Base-by-base conservation (phyloP, 2,797 vertebrate genomes). In the Danio aesculapii region DNA sequence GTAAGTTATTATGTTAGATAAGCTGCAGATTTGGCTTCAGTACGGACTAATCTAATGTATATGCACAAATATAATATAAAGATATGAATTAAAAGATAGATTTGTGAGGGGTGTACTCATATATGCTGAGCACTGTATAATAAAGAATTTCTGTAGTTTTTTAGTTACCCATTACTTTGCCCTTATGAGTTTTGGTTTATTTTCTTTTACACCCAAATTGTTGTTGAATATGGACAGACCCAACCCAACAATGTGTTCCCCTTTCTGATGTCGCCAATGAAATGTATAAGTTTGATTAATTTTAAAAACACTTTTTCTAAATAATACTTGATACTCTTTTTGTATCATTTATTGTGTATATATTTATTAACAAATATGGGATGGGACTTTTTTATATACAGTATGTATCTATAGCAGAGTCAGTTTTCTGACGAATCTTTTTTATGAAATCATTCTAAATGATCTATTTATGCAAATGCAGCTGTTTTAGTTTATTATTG, bases 361-460 rank as follows among this genome's bases (percentile, higher is more conserved):
- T 95, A 94, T 95, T 94, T 95, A 94, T 94, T 94, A 89, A 89
- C 84, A 89, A 81, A 88, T 53, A 85, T 80, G 92, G 94, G 92
- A 90, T 92, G 93, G 93, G 94, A 90, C 76, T 86, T 90, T 89
- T 91, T 91, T 87, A 85, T 30, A 30, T 30, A 30, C 30, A 89
- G 1, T 30, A 30, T 81, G 62, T 86, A 87, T 88, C 88, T 84
- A 75, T 72, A 55, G 69, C 75, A 88, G 83, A 64, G 77, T 90
- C 68, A 75, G 88, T 88, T 84, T 91, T 92, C 89, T 92, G 87
- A 91, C 83, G 77, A 87, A 88, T 85, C 72, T 67, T 59, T 69
- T 86, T 11, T 6, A 2, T 91, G 72, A 88, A 90, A 91, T 91
- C 89, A 88, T 86, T 86, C 76, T 85, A 87, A 86, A 86, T 84